Base-by-base conservation (phyloP, 2,113 vertebrate genomes). In the Leucosticte australis region DNA sequence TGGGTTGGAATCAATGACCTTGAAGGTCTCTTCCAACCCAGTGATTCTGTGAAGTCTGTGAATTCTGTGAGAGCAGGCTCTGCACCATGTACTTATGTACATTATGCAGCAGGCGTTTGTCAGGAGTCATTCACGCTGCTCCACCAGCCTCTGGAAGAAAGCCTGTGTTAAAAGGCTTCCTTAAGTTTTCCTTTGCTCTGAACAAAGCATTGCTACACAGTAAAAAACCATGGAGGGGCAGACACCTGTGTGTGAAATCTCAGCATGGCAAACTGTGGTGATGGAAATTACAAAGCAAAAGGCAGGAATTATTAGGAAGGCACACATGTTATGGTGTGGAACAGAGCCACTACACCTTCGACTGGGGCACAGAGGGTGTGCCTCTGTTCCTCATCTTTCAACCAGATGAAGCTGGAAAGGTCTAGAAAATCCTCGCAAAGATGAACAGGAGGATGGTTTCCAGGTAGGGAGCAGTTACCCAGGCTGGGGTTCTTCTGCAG, bases 121-220 rank as follows among this genome's bases (percentile, higher is more conserved):
- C 75, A 64, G 69, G 47, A 83, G 64, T 31, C 50, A 37, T 12
- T 90, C 82, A 92, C 0, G 0, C 41, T 80, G 50, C 59, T 86
- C 73, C 55, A 57, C 15, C 42, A 70, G 42, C 63, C 64, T 74
- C 0, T 50, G 68, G 55, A 86, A 85, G 37, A 69, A 75, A 53
- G 39, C 14, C 21, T 21, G n/a, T 57, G 59, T 27, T 82, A 69
- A 89, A 94, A 88, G 41, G 21, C 35, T 73, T 86, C 23, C 42
- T 78, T n/a, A 74, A 41, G 37, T 31, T 94, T 87, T 79, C 44
- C 52, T 90, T 79, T 69, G 57, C 63, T 76, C 85, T 69, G 65
- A 91, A 69, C 63, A 76, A 76, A 87, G 74, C 15, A 14, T n/a
- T 91, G 56, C 44, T 75, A 24, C 27, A 19, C 15, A 79, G 70